Percentiles rank a stretch among this genome's conserved stretches.
These are phyloP conservation scores for Clusia tigrina DNA, from an alignment of 2,888 invertebrate genomes.

Conservation along the genomic window DNA sequence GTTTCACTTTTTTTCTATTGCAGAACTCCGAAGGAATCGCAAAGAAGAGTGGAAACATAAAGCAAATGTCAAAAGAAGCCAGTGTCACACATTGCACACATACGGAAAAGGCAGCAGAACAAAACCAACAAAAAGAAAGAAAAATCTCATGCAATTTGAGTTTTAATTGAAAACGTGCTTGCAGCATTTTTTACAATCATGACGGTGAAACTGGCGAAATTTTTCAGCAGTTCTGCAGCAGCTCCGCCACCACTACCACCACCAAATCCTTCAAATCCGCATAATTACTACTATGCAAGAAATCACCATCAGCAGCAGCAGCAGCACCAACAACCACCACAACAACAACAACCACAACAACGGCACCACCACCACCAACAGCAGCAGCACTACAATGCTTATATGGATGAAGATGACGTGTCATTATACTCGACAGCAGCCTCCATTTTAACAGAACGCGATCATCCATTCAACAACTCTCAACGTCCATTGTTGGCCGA, in stretches of 20 bases:
- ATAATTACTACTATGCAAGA: not conserved
- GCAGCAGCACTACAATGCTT: conserved; percentile 39
- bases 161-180: conserved; percentile 53
- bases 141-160: not conserved
- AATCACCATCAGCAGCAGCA: conserved; percentile 20
- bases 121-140: not conserved
- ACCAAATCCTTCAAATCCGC: conserved; percentile 38
- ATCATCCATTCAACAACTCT: conserved; percentile 62
- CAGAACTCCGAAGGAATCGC: not conserved
- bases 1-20: conserved; percentile 22
- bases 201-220: conserved; percentile 52
- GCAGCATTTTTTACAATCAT: conserved; percentile 32
- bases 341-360: conserved; percentile 20
- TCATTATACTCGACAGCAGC: conserved; percentile 40
- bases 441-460: conserved; percentile 58
- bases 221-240: conserved; percentile 36
- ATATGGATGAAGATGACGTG: conserved; percentile 47
- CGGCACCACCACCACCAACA: conserved; percentile 29
- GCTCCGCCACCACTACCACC: conserved; percentile 44
- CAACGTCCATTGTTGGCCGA: conserved; percentile 60
- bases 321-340: conserved; percentile 27
- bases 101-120: not conserved
- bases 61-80: conserved; percentile 2
- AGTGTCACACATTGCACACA: not conserved
- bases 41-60: not conserved